phyloP scores from a whole-genome alignment of 2,888 invertebrate genomes.

The Sceliomorpha sp. region DNA sequence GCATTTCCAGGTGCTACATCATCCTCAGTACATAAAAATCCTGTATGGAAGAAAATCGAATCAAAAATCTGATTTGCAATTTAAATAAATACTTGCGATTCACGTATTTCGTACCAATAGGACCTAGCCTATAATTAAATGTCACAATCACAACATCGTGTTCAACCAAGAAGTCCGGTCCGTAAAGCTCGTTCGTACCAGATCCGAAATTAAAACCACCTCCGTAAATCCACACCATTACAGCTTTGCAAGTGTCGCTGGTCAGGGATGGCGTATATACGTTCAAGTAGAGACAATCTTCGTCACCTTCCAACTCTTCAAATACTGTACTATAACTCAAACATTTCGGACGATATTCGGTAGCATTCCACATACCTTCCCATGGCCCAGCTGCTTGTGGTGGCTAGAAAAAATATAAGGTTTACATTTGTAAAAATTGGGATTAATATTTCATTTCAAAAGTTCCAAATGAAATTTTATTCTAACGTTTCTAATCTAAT shows the following conservation, averaged over 20 bases:
- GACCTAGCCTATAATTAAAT: slow-evolving; percentile 69
- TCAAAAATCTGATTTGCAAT: too few species aligned
- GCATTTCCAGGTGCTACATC: slow-evolving; percentile 69
- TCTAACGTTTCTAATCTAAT: too few species aligned
- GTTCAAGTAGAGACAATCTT: slow-evolving; percentile 71
- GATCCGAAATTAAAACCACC: slow-evolving; percentile 67
- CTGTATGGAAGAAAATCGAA: slow-evolving; percentile 47
- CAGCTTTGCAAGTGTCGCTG: slow-evolving; percentile 66
- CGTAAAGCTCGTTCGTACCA: slow-evolving; percentile 63
- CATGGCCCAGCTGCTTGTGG: slow-evolving; percentile 68
- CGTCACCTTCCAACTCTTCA: slow-evolving; percentile 64
- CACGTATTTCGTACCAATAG: slow-evolving; percentile 68
- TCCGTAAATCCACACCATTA: slow-evolving; percentile 71
- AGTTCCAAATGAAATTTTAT: too few species aligned
- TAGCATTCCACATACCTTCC: slow-evolving; percentile 72
- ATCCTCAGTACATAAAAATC: slow-evolving; percentile 70
- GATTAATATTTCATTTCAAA: slow-evolving; percentile 1
- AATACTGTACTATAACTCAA: slow-evolving; percentile 66
- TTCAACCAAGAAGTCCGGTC: slow-evolving; percentile 70
- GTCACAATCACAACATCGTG: slow-evolving; percentile 71
- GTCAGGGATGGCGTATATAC: slow-evolving; percentile 68
- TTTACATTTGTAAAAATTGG: neutral
- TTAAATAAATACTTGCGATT: too few species aligned
- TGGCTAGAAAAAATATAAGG: slow-evolving; percentile 24
- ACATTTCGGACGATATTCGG: slow-evolving; percentile 65